Evolutionary conservation across 2,113 vertebrate genomes (phyloP).

Genomic region (Grallaria varia): DNA sequence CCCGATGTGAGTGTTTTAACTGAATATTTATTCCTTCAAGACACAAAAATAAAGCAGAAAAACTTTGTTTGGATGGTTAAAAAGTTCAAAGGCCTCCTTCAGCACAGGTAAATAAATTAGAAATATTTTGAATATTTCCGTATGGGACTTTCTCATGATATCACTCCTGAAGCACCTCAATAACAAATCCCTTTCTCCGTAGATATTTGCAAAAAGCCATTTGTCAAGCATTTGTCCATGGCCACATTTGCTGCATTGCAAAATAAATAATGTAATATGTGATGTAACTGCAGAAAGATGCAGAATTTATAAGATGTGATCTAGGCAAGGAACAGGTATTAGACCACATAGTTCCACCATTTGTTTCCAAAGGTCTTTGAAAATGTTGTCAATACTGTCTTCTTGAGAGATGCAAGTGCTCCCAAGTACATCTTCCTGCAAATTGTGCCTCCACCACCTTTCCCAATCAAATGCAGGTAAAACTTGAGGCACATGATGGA

Average conservation of each 20-base stretch:
- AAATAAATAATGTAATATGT: not conserved
- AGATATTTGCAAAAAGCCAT: not conserved
- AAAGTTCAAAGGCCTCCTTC: not conserved
- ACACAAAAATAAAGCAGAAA: not conserved
- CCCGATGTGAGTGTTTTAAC: not conserved
- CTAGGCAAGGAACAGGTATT: not conserved
- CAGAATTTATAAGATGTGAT: not conserved
- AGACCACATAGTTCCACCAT: not conserved
- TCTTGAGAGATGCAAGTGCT: not conserved
- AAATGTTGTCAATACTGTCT: not conserved
- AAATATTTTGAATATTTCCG: not conserved
- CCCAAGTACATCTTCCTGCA: not conserved
- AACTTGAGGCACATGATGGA: not conserved
- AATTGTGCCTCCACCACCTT: not conserved
- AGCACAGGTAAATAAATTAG: not conserved
- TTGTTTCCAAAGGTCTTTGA: not conserved
- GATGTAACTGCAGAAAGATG: constrained; percentile 25
- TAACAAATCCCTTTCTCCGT: not conserved
- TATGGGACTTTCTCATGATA: not conserved
- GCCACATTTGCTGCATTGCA: not conserved
- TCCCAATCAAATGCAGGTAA: not conserved
- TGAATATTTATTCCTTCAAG: not conserved
- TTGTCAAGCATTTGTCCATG: not conserved
- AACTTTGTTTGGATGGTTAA: not conserved
- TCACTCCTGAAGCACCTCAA: not conserved